Conservation (phyloP, 2,113 vertebrate species). For the Rattus norvegicus region GRCr8 NC_086023.1:80944001-80944500, state of each 20-base stretch:
- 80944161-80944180: background rate
- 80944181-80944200: constrained; percentile 7
- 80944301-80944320: background rate
- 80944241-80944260: constrained; percentile 58
- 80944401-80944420: background rate
- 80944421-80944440: background rate
- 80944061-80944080: background rate
- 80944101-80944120: constrained; percentile 3
- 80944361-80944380: background rate
- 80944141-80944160: background rate
- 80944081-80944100: background rate
- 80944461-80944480: background rate
- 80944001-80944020: constrained; percentile 21
- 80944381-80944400: background rate
- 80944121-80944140: background rate
- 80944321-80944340: background rate
- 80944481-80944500: background rate
- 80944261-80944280: constrained; percentile 40
- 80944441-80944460: too few relatives aligned
- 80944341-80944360: background rate
- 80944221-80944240: constrained; percentile 11
- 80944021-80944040: background rate
- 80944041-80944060: constrained; percentile 3
- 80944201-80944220: constrained; percentile 49
- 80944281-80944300: background rate